Percentiles rank a stretch among this genome's conserved stretches.
phyloP scores from a whole-genome alignment of 2,113 vertebrate species.

The Thamnaconus septentrionalis region DNA sequence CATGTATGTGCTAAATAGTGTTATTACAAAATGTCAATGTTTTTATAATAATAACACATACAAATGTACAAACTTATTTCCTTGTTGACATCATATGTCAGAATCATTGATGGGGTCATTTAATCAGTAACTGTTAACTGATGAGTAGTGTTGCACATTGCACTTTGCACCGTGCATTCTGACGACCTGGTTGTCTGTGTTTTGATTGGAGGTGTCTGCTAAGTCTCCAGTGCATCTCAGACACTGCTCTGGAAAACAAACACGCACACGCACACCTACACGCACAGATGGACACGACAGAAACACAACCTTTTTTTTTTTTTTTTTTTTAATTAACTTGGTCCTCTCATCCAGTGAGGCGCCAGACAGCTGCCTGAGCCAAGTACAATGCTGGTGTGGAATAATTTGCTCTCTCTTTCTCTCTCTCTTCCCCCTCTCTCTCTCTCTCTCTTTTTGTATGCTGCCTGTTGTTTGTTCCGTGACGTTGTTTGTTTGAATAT shows the following conservation, averaged over 20 bases:
- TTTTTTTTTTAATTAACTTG: conserved; percentile 47
- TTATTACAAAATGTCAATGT: too few species aligned
- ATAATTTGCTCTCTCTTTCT: conserved; percentile 8
- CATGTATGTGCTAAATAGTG: too few species aligned
- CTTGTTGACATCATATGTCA: conserved; percentile 1
- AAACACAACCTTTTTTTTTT: conserved; percentile 32
- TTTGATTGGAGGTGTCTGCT: conserved; percentile 44
- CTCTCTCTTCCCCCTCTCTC: too few species aligned
- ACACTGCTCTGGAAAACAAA: conserved; percentile 26
- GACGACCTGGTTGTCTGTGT: conserved; percentile 25
- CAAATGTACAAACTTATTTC: too few species aligned
- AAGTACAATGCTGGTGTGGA: conserved; percentile 33
- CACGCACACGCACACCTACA: conserved; percentile 11
- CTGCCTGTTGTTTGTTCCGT: conserved; percentile 16
- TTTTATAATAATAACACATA: too few species aligned
- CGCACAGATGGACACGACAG: conserved; percentile 12
- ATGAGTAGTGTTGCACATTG: conserved; percentile 15
- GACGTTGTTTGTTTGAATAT: background rate
- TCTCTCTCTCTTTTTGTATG: conserved; percentile 24
- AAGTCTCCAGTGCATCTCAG: conserved; percentile 38
- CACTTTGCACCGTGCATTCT: conserved; percentile 19
- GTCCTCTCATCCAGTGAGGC: conserved; percentile 24
- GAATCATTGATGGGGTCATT: conserved; percentile 9
- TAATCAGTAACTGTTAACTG: conserved; percentile 19
- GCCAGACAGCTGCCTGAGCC: conserved; percentile 37